Conservation (phyloP, 2,797 vertebrate genomes). For the Xiphorhynchus erythropygius region DNA sequence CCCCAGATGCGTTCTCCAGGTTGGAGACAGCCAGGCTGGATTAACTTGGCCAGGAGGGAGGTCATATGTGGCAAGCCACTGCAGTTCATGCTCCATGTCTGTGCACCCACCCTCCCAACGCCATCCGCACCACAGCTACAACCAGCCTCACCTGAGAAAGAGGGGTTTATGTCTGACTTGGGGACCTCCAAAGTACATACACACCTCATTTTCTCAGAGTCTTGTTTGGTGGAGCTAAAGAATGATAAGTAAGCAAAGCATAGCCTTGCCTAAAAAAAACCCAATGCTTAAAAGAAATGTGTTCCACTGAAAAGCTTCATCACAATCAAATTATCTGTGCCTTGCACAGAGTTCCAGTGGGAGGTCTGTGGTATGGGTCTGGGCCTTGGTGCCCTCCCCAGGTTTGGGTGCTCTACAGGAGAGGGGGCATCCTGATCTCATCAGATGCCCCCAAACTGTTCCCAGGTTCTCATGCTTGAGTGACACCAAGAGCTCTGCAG, state of each 20-base stretch:
- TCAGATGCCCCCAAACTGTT: neutral
- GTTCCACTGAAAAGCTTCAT: neutral
- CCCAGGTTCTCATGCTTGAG: neutral
- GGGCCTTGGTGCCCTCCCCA: rapidly evolving
- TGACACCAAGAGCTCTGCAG: rapidly evolving
- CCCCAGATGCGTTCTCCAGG: neutral
- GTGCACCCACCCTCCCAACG: rapidly evolving
- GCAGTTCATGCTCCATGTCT: rapidly evolving
- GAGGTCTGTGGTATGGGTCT: neutral
- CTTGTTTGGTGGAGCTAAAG: neutral
- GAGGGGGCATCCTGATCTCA: rapidly evolving
- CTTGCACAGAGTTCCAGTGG: neutral
- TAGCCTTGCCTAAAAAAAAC: rapidly evolving
- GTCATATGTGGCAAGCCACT: rapidly evolving
- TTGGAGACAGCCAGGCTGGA: neutral
- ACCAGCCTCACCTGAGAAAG: neutral
- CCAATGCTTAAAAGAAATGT: neutral
- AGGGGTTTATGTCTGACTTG: neutral
- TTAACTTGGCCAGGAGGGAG: neutral
- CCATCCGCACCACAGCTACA: neutral
- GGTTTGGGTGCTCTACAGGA: neutral
- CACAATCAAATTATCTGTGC: neutral
- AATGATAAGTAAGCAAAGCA: neutral
- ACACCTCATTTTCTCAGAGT: neutral
- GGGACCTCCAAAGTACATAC: neutral